Conservation (phyloP, 2,888 invertebrate genomes). For the Cephus runcator region DNA sequence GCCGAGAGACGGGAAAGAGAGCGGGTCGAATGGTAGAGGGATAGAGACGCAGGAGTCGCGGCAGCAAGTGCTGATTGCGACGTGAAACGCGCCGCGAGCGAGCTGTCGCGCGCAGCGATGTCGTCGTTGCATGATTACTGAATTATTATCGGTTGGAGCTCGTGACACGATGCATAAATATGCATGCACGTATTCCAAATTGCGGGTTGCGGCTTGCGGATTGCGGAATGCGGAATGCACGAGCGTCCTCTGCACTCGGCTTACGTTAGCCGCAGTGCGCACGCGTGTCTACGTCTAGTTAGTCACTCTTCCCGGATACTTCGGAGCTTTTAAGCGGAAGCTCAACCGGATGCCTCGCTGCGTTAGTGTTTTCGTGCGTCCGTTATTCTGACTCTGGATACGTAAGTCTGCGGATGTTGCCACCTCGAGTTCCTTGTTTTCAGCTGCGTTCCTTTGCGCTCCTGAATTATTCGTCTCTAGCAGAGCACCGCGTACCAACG, state of each 20-base stretch:
- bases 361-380: neutral
- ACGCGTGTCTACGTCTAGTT: conserved; percentile 51
- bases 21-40: too few species aligned
- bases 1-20: too few species aligned
- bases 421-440: conserved; percentile 35
- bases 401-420: conserved; percentile 11
- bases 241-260: conserved; percentile 35
- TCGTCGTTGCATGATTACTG: conserved; percentile 54
- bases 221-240: conserved; percentile 51
- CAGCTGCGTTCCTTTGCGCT: conserved; percentile 30
- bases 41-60: too few species aligned
- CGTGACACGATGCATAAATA: conserved; percentile 52
- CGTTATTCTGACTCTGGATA: neutral
- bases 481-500: neutral
- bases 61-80: conserved; percentile 6
- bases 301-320: conserved; percentile 51
- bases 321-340: conserved; percentile 40
- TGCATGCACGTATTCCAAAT: conserved; percentile 52
- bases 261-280: conserved; percentile 26
- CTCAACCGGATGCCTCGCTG: conserved; percentile 5
- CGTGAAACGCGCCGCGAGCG: conserved; percentile 33
- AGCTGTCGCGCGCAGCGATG: neutral
- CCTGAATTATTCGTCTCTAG: conserved; percentile 36
- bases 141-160: conserved; percentile 50
- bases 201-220: conserved; percentile 49